Base-by-base conservation (phyloP, 2,888 invertebrate genomes). In the Sinodicranocentrus sp. region DNA sequence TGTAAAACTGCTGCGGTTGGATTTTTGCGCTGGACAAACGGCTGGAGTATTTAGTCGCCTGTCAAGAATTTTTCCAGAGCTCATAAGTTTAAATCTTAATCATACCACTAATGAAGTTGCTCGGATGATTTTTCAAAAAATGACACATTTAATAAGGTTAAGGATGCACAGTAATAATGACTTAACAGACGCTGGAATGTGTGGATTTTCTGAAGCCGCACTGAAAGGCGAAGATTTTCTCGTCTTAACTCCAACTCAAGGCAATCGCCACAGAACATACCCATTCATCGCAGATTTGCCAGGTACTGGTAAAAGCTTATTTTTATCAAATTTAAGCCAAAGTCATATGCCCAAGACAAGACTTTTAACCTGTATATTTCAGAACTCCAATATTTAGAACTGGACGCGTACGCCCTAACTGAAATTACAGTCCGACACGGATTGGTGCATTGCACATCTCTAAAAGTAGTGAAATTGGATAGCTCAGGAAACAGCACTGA, bases 11-110 rank as follows among this genome's bases (percentile, higher is more conserved):
- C 59, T 84, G 8, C 44, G 33, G 2, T 19, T 84, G 13, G 84
- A 84, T 52, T 84, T 79, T 59, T 84, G 84, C 26, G 70, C 59
- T 6, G 75, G 75, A n/a, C 84, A 84, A 57, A 80, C 59, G 28
- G 70, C 54, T 28, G 75, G 59, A 19, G 19, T 67, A 10, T 19
- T 84, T 1, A 79, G 84, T 33, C 57, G 84, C 52, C 75, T 79
- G 26, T 67, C 79, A 0, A 61, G 84, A 43, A 65, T 84, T 13
- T 84, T 79, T 57, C 79, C 84, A 28, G 17, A 63, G n/a, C 59
- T 84, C 2, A 26, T 25, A 23, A 61, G 39, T 43, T 57, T 84
- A 3, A 67, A 80, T 33, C 70, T 84, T n/a, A 76, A 75, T 33
- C 84, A 84, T 48, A 39, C 57, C 15, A 73, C 73, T 3, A 75